These are phyloP conservation scores for Drosophila nr. perissopoda DNA, from an alignment of 2,888 invertebrate species.

Conservation along the genomic window DNA sequence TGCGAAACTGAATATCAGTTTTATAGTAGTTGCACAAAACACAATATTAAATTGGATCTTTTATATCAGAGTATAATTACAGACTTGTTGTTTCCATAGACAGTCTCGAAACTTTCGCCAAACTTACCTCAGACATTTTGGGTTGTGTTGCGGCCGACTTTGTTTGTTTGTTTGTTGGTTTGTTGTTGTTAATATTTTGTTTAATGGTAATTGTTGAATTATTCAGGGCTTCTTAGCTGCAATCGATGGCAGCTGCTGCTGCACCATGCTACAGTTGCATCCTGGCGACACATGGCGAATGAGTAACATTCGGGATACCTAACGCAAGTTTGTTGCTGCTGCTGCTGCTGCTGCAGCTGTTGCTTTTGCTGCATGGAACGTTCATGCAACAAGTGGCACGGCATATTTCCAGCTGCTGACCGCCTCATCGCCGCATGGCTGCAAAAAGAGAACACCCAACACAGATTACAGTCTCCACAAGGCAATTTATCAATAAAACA, in stretches of 20 bases:
- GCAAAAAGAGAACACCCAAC: slow-evolving; percentile 20
- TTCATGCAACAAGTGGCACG: slow-evolving; percentile 69
- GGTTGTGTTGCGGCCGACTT: slow-evolving; percentile 45
- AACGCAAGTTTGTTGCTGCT: slow-evolving; percentile 60
- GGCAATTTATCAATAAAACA: background rate
- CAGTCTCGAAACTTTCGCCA: background rate
- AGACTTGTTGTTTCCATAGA: background rate
- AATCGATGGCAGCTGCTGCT: slow-evolving; percentile 33
- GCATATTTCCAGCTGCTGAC: slow-evolving; percentile 56
- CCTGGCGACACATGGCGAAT: slow-evolving; percentile 62
- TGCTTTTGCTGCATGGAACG: slow-evolving; percentile 17
- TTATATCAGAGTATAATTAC: background rate
- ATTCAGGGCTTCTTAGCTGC: slow-evolving; percentile 27
- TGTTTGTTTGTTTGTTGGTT: slow-evolving; percentile 25
- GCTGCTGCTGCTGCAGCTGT: slow-evolving; percentile 12
- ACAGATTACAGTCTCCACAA: slow-evolving; percentile 19
- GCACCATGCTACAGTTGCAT: slow-evolving; percentile 56
- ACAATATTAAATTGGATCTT: background rate
- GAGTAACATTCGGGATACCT: slow-evolving; percentile 47
- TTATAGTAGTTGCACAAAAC: background rate
- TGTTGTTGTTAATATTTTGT: slow-evolving; percentile 6
- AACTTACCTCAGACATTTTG: slow-evolving; percentile 73
- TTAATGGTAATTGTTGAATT: slow-evolving; percentile 33
- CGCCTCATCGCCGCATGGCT: slow-evolving; percentile 57
- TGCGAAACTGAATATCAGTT: background rate